These are phyloP conservation scores for Heliconius nattereri DNA, from an alignment of 1,140 invertebrate genomes.

Conservation along the genomic window DNA sequence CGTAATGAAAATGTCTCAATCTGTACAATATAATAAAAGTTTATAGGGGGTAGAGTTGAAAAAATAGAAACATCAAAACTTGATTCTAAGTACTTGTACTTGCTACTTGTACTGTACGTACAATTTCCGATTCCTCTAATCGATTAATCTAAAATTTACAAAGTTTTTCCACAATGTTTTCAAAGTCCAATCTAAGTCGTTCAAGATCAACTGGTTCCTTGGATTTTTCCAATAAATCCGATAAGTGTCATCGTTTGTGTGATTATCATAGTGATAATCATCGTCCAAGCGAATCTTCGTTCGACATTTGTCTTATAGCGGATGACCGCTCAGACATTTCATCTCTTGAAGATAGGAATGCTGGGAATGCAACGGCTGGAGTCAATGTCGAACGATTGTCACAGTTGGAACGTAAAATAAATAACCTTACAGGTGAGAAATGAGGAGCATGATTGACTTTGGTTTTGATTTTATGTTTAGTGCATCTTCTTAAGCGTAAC, in stretches of 20 bases:
- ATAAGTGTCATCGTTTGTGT: constrained; percentile 16
- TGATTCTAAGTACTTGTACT: not conserved
- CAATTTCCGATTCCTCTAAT: not conserved
- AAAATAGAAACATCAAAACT: not conserved
- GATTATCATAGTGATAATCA: constrained; percentile 21
- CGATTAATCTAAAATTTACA: not conserved
- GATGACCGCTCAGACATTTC: constrained; percentile 19
- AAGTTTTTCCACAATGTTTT: not conserved
- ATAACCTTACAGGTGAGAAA: constrained; percentile 16
- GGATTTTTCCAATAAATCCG: not conserved
- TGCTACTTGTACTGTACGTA: not conserved
- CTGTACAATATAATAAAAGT: too few species aligned
- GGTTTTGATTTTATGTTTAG: too few species aligned
- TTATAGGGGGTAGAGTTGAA: too few species aligned
- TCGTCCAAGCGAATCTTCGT: constrained; percentile 23
- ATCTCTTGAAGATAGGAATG: constrained; percentile 14
- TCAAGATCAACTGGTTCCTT: constrained; percentile 23
- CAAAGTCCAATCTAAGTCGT: not conserved
- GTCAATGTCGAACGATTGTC: not conserved
- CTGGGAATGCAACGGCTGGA: not conserved
- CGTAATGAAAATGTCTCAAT: too few species aligned
- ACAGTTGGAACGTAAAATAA: constrained; percentile 17
- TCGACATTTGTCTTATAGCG: constrained; percentile 18
- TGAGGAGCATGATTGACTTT: too few species aligned
- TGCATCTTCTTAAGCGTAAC: too few species aligned